phyloP scores from a whole-genome alignment of 2,797 vertebrate species.

The Ctenosaura bakeri region DNA sequence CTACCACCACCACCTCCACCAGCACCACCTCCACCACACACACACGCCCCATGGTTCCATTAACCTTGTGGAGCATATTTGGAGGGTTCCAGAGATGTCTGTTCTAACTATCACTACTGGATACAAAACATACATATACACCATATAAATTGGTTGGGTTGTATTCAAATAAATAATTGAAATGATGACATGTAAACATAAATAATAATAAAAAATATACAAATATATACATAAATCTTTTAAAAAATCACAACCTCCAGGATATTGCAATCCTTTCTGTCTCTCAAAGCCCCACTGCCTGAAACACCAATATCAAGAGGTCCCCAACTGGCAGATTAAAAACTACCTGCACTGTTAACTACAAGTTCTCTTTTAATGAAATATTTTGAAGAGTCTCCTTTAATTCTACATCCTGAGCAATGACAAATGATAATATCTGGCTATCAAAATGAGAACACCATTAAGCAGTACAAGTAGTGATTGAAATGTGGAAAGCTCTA shows the following conservation, averaged over 20 bases:
- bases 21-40: too few relatives aligned
- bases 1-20: too few relatives aligned
- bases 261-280: not conserved
- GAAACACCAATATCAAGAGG: not conserved
- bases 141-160: not conserved
- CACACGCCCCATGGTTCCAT: not conserved
- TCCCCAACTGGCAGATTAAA: not conserved
- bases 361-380: slow-evolving; percentile 17
- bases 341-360: not conserved
- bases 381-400: slow-evolving; percentile 14
- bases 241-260: not conserved
- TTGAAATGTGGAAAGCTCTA: slow-evolving; percentile 61
- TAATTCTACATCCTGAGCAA: slow-evolving; percentile 21
- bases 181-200: too few relatives aligned
- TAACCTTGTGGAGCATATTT: not conserved
- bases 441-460: slow-evolving; percentile 54
- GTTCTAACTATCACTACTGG: not conserved
- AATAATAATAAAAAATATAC: too few relatives aligned
- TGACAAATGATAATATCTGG: slow-evolving; percentile 38
- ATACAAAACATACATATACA: not conserved
- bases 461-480: slow-evolving; percentile 68
- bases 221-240: too few relatives aligned
- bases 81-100: not conserved
- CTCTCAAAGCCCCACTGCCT: not conserved
- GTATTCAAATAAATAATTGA: not conserved